A percentile compares a stretch with the other conserved stretches of the same genome.
These are phyloP conservation scores for Nothocercus nigrocapillus DNA, from an alignment of 2,113 vertebrate genomes.

Conservation along the genomic window DNA sequence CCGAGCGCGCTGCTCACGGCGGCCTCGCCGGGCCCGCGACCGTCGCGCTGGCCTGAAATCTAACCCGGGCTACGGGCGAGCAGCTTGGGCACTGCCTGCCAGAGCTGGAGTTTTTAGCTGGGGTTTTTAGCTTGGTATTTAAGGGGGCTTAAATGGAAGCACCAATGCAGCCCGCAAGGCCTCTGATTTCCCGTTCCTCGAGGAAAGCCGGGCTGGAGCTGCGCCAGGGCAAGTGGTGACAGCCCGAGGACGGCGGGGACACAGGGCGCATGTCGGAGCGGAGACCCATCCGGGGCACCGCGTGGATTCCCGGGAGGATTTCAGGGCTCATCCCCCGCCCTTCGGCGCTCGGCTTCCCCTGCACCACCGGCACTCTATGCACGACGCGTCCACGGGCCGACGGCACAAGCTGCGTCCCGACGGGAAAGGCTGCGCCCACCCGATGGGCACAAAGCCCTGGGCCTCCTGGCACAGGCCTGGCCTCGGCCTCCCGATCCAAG, in stretches of 20 bases:
- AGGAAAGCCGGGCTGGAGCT: neutral
- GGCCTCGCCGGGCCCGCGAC: no score
- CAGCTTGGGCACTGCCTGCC: neutral
- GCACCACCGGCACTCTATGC: neutral
- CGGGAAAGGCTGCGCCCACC: no score
- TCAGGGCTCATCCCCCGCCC: rapidly evolving
- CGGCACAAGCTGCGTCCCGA: no score
- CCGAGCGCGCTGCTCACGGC: no score
- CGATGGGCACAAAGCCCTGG: neutral
- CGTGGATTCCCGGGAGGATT: no score
- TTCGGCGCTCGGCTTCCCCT: neutral
- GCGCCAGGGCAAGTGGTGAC: neutral
- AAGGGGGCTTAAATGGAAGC: conserved; percentile 22
- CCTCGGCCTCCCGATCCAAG: neutral
- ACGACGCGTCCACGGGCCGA: rapidly evolving
- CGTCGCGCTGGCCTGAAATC: neutral
- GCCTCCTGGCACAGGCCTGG: neutral
- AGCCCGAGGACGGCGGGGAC: neutral
- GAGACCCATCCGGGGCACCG: no score
- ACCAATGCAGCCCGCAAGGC: neutral
- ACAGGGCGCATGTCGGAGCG: no score
- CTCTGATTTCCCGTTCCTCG: conserved; percentile 9
- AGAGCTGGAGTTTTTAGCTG: neutral
- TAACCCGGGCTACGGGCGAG: neutral
- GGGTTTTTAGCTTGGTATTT: neutral